These are phyloP conservation scores for Catonia carolina DNA, from an alignment of 2,888 invertebrate genomes.

Conservation along the genomic window DNA sequence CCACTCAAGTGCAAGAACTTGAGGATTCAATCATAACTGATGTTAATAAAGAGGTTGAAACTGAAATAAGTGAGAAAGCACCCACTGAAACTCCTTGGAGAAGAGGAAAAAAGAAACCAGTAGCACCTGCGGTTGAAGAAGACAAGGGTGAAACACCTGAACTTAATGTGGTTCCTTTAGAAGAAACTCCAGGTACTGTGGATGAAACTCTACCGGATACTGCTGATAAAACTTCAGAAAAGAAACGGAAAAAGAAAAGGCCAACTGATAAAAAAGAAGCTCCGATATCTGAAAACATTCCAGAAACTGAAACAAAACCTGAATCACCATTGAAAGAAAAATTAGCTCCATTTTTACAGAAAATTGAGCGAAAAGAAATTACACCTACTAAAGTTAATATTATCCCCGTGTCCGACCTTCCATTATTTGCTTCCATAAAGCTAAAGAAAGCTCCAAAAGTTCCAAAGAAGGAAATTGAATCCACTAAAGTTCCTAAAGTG, in stretches of 20 bases:
- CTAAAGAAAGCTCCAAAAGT: conserved; percentile 42
- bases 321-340: conserved; percentile 16
- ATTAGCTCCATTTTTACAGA: conserved; percentile 19
- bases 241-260: conserved; percentile 9
- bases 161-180: too few species aligned
- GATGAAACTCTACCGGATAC: background rate
- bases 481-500: conserved; percentile 54
- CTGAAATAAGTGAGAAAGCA: too few species aligned
- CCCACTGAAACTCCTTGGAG: too few species aligned
- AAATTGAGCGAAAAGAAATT: conserved; percentile 44
- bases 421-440: conserved; percentile 55
- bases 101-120: conserved; percentile 5
- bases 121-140: too few species aligned
- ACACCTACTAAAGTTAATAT: conserved; percentile 29
- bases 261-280: background rate
- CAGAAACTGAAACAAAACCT: conserved; percentile 19
- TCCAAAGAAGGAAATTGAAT: conserved; percentile 46
- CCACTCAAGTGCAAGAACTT: background rate
- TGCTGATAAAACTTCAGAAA: conserved; percentile 1
- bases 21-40: too few species aligned
- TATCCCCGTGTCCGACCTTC: conserved; percentile 43
- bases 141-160: too few species aligned
- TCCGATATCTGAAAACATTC: conserved; percentile 8
- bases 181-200: too few species aligned
- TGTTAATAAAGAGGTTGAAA: too few species aligned